These are phyloP conservation scores for Narcine bancroftii DNA, from an alignment of 2,113 vertebrate genomes.

Conservation along the genomic window DNA sequence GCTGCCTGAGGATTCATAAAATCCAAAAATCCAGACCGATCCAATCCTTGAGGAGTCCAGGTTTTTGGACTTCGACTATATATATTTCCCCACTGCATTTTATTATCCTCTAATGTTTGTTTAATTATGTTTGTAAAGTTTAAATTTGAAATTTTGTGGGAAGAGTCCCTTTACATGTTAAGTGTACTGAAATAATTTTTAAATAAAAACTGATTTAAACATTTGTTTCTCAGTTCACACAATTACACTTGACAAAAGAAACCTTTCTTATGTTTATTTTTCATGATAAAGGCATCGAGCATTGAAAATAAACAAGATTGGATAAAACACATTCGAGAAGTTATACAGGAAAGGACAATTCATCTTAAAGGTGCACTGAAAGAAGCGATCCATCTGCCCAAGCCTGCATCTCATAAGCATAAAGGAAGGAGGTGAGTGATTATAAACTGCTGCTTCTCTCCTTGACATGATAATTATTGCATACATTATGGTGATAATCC, in stretches of 20 bases:
- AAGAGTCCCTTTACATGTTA: neutral
- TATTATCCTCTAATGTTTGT: no score
- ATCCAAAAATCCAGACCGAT: no score
- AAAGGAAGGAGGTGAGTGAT: slow-evolving; percentile 77
- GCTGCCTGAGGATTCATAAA: no score
- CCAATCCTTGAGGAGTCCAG: no score
- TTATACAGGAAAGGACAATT: slow-evolving; percentile 94
- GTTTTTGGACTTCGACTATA: no score
- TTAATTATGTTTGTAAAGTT: neutral
- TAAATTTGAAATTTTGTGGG: neutral
- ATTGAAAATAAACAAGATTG: slow-evolving; percentile 99
- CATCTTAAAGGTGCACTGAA: slow-evolving; percentile 94
- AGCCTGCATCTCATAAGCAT: slow-evolving; percentile 76
- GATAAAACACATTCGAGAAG: slow-evolving; percentile 98
- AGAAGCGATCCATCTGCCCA: slow-evolving; percentile 95
- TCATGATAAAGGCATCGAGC: slow-evolving; percentile 73
- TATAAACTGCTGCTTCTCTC: neutral
- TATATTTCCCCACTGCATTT: no score
- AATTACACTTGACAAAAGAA: neutral
- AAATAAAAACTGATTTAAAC: neutral
- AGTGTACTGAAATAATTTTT: neutral
- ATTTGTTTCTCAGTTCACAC: slow-evolving; percentile 30
- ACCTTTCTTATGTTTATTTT: neutral
- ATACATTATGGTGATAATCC: neutral
- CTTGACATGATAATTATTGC: neutral